phyloP scores from a whole-genome alignment of 2,888 invertebrate genomes.

The Germaria angustata region DNA sequence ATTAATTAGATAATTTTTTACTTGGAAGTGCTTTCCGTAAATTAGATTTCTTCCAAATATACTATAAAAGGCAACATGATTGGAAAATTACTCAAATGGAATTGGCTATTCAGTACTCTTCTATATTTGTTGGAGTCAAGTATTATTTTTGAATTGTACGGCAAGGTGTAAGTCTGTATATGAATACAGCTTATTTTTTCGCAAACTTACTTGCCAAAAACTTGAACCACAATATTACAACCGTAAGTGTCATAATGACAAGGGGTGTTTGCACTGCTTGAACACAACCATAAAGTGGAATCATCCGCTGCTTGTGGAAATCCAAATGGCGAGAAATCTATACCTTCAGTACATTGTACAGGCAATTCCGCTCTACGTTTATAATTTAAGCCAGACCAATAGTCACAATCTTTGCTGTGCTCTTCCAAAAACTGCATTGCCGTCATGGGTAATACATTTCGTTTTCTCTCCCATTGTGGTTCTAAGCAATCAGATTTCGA shows the following conservation, averaged over 20 bases:
- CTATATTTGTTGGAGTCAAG: too few species aligned
- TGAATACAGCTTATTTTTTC: too few species aligned
- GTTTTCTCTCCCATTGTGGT: conserved; percentile 91
- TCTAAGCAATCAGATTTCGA: conserved; percentile 75
- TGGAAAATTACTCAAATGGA: too few species aligned
- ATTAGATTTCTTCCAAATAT: too few species aligned
- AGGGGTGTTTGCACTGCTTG: conserved; percentile 92
- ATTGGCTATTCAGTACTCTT: too few species aligned
- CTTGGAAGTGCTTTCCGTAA: too few species aligned
- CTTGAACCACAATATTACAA: conserved; percentile 93
- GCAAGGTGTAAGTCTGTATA: too few species aligned
- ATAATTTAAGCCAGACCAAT: conserved; percentile 77
- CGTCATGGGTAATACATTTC: conserved; percentile 82
- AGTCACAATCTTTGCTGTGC: conserved; percentile 68
- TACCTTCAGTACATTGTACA: conserved; percentile 76
- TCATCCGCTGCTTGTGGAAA: conserved; percentile 86
- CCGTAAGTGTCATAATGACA: conserved; percentile 97
- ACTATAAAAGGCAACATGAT: too few species aligned
- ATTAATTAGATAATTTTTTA: too few species aligned
- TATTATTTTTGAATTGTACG: too few species aligned
- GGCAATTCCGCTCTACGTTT: conserved; percentile 73
- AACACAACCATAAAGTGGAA: conserved; percentile 94
- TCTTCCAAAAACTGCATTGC: conserved; percentile 84
- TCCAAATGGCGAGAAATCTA: conserved; percentile 87
- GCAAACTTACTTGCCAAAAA: conserved; percentile 90